These are phyloP conservation scores for Agonopterix alstromeriana DNA, from an alignment of 2,888 invertebrate species.

Conservation along the genomic window DNA sequence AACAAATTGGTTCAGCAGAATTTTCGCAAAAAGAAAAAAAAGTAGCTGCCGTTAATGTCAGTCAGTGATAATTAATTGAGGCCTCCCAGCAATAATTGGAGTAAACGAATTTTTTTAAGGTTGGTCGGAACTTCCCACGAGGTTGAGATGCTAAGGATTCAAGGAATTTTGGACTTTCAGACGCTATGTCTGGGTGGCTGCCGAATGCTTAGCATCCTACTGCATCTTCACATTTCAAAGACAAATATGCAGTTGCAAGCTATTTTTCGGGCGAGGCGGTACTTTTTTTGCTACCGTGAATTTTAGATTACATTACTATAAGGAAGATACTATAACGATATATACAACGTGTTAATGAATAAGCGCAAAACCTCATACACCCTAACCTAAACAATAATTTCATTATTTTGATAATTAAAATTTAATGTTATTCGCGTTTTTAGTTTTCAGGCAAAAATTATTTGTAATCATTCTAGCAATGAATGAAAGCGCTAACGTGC, in stretches of 20 bases:
- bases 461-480: too few species aligned
- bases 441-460: too few species aligned
- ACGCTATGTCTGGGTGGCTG: conserved; percentile 22
- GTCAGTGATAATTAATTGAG: conserved; percentile 49
- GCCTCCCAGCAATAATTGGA: conserved; percentile 49
- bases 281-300: too few species aligned
- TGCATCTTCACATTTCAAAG: background rate
- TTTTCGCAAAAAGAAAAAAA: conserved; percentile 43
- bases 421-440: too few species aligned
- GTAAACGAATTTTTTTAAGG: conserved; percentile 28
- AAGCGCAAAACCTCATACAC: too few species aligned
- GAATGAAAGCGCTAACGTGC: too few species aligned
- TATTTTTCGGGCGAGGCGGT: too few species aligned
- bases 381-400: too few species aligned
- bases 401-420: too few species aligned
- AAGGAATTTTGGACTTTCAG: conserved; percentile 32
- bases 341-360: too few species aligned
- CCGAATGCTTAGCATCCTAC: conserved; percentile 19
- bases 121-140: conserved; percentile 39
- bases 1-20: conserved; percentile 31
- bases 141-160: conserved; percentile 29
- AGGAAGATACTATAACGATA: too few species aligned
- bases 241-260: background rate
- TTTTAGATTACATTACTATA: too few species aligned
- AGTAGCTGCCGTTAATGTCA: conserved; percentile 43